phyloP scores from a whole-genome alignment of 2,888 invertebrate genomes.

The Lepidocyrtoides sp. region DNA sequence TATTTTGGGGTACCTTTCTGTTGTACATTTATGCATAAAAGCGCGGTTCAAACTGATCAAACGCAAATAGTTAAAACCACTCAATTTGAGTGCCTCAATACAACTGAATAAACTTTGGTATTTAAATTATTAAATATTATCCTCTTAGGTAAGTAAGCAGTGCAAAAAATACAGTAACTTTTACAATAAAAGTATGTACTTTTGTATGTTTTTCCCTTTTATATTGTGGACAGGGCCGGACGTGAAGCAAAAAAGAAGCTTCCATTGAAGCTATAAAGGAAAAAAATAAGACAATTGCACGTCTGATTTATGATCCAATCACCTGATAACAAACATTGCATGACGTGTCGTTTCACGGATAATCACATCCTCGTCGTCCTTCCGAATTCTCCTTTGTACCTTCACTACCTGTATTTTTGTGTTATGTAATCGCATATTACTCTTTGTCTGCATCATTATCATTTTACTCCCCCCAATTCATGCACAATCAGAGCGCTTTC shows the following conservation, averaged over 20 bases:
- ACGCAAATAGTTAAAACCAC: too few species aligned
- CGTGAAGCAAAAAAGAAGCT: constrained; percentile 18
- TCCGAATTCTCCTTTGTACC: constrained; percentile 20
- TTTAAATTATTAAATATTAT: too few species aligned
- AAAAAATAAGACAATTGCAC: neutral
- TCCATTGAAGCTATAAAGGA: constrained; percentile 30
- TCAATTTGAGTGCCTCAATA: too few species aligned
- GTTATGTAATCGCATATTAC: neutral
- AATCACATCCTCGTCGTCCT: constrained; percentile 68
- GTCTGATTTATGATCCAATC: constrained; percentile 70
- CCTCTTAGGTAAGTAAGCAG: too few species aligned
- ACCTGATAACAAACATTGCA: constrained; percentile 54
- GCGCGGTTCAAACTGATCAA: too few species aligned
- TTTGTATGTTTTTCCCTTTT: too few species aligned
- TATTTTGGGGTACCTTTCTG: too few species aligned
- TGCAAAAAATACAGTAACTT: too few species aligned
- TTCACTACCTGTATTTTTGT: constrained; percentile 5
- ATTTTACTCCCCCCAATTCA: constrained; percentile 26
- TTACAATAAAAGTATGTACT: too few species aligned
- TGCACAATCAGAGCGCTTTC: constrained; percentile 19
- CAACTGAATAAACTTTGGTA: too few species aligned
- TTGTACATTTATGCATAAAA: too few species aligned
- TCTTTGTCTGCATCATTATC: constrained; percentile 1
- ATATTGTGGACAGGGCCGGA: neutral
- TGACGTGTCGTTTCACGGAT: constrained; percentile 73